Evolutionary conservation across 2,888 invertebrate genomes (phyloP).

Genomic region (Polydrusus tereticollis): DNA sequence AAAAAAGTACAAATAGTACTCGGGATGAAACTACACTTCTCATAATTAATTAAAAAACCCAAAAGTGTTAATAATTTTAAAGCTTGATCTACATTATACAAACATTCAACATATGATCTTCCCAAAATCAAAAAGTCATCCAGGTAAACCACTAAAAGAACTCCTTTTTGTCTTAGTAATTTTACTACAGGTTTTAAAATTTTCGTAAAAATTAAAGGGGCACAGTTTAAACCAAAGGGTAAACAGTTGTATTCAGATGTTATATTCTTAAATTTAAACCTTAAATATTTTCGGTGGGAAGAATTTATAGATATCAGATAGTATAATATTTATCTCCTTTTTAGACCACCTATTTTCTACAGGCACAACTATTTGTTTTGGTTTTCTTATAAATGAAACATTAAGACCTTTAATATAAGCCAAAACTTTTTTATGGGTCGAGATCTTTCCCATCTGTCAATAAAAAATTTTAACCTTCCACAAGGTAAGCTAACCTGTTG

Average conservation of each 20-base stretch:
- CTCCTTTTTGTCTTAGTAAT: slow-evolving; percentile 46
- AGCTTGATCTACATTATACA: slow-evolving; percentile 35
- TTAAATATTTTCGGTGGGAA: slow-evolving; percentile 49
- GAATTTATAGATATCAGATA: neutral
- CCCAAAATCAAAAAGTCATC: slow-evolving; percentile 52
- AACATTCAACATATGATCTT: slow-evolving; percentile 35
- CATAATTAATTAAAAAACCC: slow-evolving; percentile 48
- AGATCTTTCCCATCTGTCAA: slow-evolving; percentile 1
- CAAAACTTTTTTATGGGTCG: slow-evolving; percentile 11
- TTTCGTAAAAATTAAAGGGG: slow-evolving; percentile 55
- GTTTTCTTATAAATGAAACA: slow-evolving; percentile 24
- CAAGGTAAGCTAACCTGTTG: slow-evolving; percentile 11
- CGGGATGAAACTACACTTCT: slow-evolving; percentile 41
- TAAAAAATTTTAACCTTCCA: slow-evolving; percentile 13
- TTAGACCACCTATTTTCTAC: slow-evolving; percentile 16
- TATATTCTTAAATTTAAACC: slow-evolving; percentile 50
- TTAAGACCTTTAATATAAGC: slow-evolving; percentile 22
- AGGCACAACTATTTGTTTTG: slow-evolving; percentile 5
- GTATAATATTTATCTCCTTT: slow-evolving; percentile 8
- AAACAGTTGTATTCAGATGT: slow-evolving; percentile 39
- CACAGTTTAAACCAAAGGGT: slow-evolving; percentile 51
- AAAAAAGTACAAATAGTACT: slow-evolving; percentile 45
- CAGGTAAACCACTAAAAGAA: slow-evolving; percentile 50
- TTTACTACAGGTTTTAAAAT: slow-evolving; percentile 51
- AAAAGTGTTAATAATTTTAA: slow-evolving; percentile 4